Evolutionary conservation across 2,113 vertebrate species (phyloP), one percentile per base, ranked within the genome.

Genomic region (Phyllostomus discolor): DNA sequence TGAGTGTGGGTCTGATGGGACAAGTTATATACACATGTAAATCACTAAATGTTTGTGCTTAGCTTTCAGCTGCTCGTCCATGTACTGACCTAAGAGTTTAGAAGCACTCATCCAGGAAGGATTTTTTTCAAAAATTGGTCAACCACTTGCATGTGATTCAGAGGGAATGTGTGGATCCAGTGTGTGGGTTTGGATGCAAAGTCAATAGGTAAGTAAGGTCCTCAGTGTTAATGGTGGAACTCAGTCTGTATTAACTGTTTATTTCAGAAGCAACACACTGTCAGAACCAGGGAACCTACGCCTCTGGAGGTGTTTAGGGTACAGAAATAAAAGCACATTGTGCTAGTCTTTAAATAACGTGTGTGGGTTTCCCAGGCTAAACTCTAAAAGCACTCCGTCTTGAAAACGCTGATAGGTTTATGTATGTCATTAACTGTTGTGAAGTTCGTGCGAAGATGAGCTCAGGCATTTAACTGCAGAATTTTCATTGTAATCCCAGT

Each of bases 181-280:
- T 0, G n/a, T 16, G 8, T 2, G 54, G 5, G 16, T 43, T 15
- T 28, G 35, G 2, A 14, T 12, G 24, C 10, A 6, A 19, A 20
- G 11, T 70, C 5, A 2, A 10, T 7, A 28, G n/a, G 2, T 2
- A 35, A 16, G 19, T 4, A 1, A 0, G 15, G 0, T 0, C 1
- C 11, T 59, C 69, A 2, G 0, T 0, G 0, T 10, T 2, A 7
- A 33, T 0, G 0, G 33, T 0, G 1, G 8, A 4, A 4, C 0
- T 11, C 7, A 0, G 22, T 66, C 38, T 62, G 15, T 19, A 0
- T 28, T 35, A 4, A 5, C 70, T 5, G 11, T 0, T 6, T 8
- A 10, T n/a, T 79, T 54, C 57, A n/a, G n/a, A 72, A 88, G 38
- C 88, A 26, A 15, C 57, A 4, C 54, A 48, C 69, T 91, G 38